Evolutionary conservation across 2,797 vertebrate species (phyloP).

Genomic region (Urophycis tenuis): DNA sequence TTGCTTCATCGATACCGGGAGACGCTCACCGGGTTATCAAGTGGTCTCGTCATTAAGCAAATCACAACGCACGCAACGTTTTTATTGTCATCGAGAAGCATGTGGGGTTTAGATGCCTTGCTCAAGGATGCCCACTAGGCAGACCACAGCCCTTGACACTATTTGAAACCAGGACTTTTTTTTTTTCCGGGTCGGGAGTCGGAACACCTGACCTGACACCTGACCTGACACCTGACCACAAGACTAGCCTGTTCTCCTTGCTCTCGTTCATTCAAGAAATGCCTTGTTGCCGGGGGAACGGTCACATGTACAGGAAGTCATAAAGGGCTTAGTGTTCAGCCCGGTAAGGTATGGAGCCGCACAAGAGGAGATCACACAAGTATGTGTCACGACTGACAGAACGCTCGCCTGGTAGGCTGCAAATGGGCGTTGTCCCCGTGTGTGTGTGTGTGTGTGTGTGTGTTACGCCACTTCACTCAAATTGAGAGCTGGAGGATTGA

Average conservation of each 20-base stretch:
- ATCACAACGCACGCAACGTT: too few relatives aligned
- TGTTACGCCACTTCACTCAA: conserved; percentile 45
- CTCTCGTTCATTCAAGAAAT: background rate
- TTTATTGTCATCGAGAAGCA: background rate
- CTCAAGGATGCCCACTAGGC: background rate
- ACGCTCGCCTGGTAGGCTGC: conserved; percentile 38
- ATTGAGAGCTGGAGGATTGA: conserved; percentile 42
- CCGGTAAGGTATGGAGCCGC: background rate
- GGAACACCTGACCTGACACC: too few relatives aligned
- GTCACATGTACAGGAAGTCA: background rate
- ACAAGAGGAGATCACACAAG: conserved; percentile 8
- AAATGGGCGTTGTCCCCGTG: conserved; percentile 23
- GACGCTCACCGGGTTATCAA: background rate
- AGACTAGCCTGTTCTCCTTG: background rate
- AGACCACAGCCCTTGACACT: too few relatives aligned
- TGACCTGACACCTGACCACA: too few relatives aligned
- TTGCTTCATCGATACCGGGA: background rate
- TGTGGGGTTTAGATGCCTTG: background rate
- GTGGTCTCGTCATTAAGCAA: too few relatives aligned
- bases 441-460: conserved; percentile 22
- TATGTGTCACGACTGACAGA: conserved; percentile 39
- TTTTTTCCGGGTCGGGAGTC: too few relatives aligned
- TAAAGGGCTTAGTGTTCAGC: too few relatives aligned
- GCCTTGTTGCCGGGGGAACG: background rate
- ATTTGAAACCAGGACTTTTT: too few relatives aligned